Evolutionary conservation across 2,888 invertebrate genomes (phyloP), one percentile per base, ranked within the genome.

Genomic region (Tromatobia lineatoria): DNA sequence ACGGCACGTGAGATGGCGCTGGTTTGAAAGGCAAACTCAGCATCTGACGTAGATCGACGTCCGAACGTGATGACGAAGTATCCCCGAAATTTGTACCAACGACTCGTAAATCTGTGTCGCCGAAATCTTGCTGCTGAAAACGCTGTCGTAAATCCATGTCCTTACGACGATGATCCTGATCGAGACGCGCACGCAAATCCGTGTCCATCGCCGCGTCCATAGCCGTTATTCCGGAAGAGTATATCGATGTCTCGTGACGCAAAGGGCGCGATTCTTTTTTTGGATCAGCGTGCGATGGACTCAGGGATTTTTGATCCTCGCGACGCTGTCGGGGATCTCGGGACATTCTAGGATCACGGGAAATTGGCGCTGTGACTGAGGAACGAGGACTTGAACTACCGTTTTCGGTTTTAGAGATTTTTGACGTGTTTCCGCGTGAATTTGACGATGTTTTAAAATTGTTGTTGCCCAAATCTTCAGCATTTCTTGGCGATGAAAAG

Each of bases 1-100:
- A 98, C 0, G 98, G 97, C 15, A 96, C 95, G 92, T 97, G 97
- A 88, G 97, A 96, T n/a, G 97, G 96, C 67, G 96, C 96, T 10
- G 97, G 96, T 92, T 97, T 97, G 90, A 98, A 97, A 0, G 97
- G 97, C 80, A 97, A 93, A 34, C 95, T 95, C 88, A 97, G 94
- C 90, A 93, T 93, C 82, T 94, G 94, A 29, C 98, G 95, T 86
- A 98, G 95, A 94, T 98, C 98, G 47, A 97, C 95, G 90, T 98
- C 98, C 13, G 95, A 94, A 18, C 95, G 91, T 2, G 90, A 88
- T 0, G 88, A n/a, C 20, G 91, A 89, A 1, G 71, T 25, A 0
- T 90, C 86, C 4, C 89, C 86, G 57, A 88, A 89, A 18, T 87
- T 88, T 15, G 85, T 85, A 2, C 88, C 93, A 34, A 94, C 94